Percentiles rank a stretch among this genome's conserved stretches.
These are phyloP conservation scores for Tetrao urogallus DNA, from an alignment of 2,113 vertebrate genomes.

Conservation along the genomic window DNA sequence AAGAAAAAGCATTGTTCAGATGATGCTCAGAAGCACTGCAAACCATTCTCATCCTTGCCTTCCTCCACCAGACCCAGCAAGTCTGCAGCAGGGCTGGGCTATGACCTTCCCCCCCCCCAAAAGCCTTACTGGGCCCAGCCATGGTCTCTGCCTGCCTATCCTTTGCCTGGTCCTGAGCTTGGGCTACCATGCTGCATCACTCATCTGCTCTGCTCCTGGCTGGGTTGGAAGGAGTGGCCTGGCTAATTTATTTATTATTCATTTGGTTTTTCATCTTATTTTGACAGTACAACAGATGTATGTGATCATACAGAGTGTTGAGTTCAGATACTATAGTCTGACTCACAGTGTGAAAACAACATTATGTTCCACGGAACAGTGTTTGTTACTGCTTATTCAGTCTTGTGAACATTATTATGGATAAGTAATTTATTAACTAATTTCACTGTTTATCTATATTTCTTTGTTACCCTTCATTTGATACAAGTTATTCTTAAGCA, in stretches of 20 bases:
- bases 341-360: background rate
- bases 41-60: background rate
- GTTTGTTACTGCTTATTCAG: background rate
- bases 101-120: background rate
- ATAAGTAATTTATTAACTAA: conserved; percentile 17
- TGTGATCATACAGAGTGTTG: background rate
- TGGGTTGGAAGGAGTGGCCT: background rate
- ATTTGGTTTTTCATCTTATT: background rate
- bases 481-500: background rate
- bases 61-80: background rate
- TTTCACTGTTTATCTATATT: background rate
- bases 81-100: fast-evolving
- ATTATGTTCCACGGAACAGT: background rate
- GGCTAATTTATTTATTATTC: background rate
- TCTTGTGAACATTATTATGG: background rate
- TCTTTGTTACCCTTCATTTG: background rate
- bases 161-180: fast-evolving
- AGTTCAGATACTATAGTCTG: background rate
- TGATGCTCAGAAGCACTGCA: background rate
- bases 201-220: background rate
- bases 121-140: background rate
- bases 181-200: fast-evolving
- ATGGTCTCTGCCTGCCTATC: fast-evolving
- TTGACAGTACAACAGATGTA: background rate
- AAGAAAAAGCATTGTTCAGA: background rate